Percentiles rank a stretch among this genome's conserved stretches.
These are phyloP conservation scores for Stenichneumon culpator DNA, from an alignment of 2,888 invertebrate genomes.

Conservation along the genomic window DNA sequence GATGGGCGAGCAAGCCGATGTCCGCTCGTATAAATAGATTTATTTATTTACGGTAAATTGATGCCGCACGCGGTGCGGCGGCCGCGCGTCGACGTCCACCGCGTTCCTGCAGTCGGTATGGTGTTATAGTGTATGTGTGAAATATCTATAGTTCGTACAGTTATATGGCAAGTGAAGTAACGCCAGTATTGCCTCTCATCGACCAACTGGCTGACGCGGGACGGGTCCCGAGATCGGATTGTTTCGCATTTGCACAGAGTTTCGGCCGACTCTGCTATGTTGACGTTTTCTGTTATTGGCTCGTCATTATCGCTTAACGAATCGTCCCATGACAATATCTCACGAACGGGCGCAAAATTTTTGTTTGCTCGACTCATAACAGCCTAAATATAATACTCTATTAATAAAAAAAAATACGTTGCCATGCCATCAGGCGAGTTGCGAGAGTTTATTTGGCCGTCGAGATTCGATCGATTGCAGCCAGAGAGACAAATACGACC, in stretches of 20 bases:
- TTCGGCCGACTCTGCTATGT: conserved; percentile 72
- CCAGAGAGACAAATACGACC: background rate
- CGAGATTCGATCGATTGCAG: background rate
- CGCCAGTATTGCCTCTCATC: conserved; percentile 29
- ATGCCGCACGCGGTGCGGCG: conserved; percentile 72
- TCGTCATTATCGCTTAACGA: conserved; percentile 83
- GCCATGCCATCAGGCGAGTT: background rate
- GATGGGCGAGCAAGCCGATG: conserved; percentile 54
- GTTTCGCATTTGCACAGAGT: conserved; percentile 79
- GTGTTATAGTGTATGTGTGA: conserved; percentile 3
- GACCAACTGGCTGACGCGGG: conserved; percentile 54
- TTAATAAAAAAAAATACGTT: conserved; percentile 5
- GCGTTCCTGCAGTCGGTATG: conserved; percentile 26
- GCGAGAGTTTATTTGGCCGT: background rate
- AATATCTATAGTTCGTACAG: conserved; percentile 33
- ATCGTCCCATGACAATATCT: conserved; percentile 71
- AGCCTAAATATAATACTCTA: background rate
- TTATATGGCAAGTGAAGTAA: conserved; percentile 33
- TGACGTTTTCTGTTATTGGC: conserved; percentile 81
- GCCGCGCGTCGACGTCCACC: conserved; percentile 68
- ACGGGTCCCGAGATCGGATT: conserved; percentile 76
- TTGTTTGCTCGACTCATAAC: conserved; percentile 6
- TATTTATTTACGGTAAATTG: conserved; percentile 83
- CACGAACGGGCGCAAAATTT: conserved; percentile 1
- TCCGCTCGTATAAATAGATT: conserved; percentile 80